These are phyloP conservation scores for Ramphastos sulfuratus DNA, from an alignment of 2,113 vertebrate genomes.

Conservation along the genomic window DNA sequence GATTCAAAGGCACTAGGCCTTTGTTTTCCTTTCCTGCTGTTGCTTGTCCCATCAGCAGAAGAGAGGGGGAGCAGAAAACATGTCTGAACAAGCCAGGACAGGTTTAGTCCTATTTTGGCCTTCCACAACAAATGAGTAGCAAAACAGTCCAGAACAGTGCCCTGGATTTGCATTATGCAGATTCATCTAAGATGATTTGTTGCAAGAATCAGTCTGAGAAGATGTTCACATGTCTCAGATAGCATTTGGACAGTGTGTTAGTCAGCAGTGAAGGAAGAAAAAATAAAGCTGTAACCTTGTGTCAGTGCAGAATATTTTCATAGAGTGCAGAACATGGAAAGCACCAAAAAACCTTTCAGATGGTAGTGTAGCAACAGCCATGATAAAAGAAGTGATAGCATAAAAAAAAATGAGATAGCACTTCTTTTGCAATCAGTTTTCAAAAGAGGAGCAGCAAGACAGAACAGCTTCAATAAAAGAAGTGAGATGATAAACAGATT, in stretches of 20 bases:
- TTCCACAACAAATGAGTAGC: not conserved
- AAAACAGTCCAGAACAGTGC: not conserved
- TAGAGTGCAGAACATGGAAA: not conserved
- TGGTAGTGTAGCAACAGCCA: not conserved
- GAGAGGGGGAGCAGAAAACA: too few relatives aligned
- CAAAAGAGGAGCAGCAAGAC: not conserved
- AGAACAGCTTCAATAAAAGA: not conserved
- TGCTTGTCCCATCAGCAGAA: too few relatives aligned
- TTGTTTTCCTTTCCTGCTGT: too few relatives aligned
- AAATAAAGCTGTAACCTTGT: not conserved
- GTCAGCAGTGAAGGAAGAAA: not conserved
- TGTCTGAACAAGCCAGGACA: too few relatives aligned
- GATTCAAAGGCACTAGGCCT: too few relatives aligned
- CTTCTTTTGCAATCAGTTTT: not conserved
- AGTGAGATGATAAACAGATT: not conserved
- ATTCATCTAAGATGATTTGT: not conserved
- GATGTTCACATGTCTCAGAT: too few relatives aligned
- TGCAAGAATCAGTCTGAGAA: not conserved
- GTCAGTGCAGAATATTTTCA: not conserved
- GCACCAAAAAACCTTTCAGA: not conserved
- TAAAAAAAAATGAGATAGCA: not conserved
- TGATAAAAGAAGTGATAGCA: not conserved
- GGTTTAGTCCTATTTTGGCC: too few relatives aligned
- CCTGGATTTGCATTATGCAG: accelerated
- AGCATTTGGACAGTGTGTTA: not conserved